Evolutionary conservation across 2,797 vertebrate species (phyloP).

Genomic region (Selene dorsalis): DNA sequence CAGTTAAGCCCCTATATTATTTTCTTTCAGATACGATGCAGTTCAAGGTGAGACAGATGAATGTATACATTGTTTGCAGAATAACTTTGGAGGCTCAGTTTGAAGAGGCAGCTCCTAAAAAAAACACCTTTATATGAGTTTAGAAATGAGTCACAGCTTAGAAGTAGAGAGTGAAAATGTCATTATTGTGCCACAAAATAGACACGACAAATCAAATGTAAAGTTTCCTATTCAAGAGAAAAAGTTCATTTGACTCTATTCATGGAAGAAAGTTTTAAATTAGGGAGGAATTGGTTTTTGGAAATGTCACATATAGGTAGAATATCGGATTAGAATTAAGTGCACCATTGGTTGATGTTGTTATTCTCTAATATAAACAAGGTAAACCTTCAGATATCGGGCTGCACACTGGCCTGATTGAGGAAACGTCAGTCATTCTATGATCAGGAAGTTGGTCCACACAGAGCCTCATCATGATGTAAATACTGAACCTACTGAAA

Average conservation of each 20-base stretch:
- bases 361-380: too few species aligned
- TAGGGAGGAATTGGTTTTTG: neutral
- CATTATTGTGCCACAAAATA: neutral
- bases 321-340: neutral
- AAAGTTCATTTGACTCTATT: neutral
- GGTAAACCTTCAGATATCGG: too few species aligned
- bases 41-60: neutral
- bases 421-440: conserved; percentile 9
- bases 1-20: neutral
- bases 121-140: too few species aligned
- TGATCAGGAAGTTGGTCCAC: conserved; percentile 1
- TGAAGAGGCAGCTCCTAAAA: neutral
- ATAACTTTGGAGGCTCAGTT: neutral
- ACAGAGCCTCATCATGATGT: neutral
- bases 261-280: neutral
- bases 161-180: neutral
- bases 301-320: neutral
- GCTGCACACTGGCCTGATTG: neutral
- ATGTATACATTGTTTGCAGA: neutral
- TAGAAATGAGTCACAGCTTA: neutral
- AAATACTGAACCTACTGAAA: neutral
- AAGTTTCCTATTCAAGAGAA: neutral
- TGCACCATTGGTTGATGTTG: neutral
- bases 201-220: neutral
- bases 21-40: neutral